These are phyloP conservation scores for Oxyruncus cristatus DNA, from an alignment of 2,113 vertebrate species.

Conservation along the genomic window DNA sequence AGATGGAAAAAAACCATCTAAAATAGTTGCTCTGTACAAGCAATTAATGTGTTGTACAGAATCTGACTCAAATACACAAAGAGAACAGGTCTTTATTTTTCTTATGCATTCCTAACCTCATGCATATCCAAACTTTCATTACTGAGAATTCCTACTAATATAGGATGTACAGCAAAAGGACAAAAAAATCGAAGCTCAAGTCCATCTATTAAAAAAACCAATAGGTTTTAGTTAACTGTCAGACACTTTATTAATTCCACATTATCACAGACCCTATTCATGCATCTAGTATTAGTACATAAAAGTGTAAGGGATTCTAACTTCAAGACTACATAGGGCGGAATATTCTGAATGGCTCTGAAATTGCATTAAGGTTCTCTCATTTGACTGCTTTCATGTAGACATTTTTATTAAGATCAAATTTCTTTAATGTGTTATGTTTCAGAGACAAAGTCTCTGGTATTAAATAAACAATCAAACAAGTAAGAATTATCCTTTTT, in stretches of 20 bases:
- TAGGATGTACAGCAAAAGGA: not conserved
- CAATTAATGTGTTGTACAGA: not conserved
- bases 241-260: not conserved
- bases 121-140: not conserved
- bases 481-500: not conserved
- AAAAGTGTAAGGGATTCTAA: not conserved
- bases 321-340: not conserved
- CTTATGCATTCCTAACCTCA: not conserved
- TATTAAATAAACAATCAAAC: conserved; percentile 36
- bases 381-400: not conserved
- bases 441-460: not conserved
- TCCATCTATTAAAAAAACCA: not conserved
- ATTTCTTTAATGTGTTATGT: not conserved
- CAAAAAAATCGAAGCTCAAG: not conserved
- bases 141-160: not conserved
- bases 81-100: not conserved
- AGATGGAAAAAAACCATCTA: not conserved
- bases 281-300: not conserved
- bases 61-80: not conserved
- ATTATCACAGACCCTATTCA: not conserved
- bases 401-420: not conserved
- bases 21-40: not conserved
- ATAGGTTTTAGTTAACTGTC: not conserved
- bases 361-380: not conserved
- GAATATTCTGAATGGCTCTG: not conserved